These are phyloP conservation scores for Poecilobothrus nobilitatus DNA, from an alignment of 2,888 invertebrate genomes.

Conservation along the genomic window DNA sequence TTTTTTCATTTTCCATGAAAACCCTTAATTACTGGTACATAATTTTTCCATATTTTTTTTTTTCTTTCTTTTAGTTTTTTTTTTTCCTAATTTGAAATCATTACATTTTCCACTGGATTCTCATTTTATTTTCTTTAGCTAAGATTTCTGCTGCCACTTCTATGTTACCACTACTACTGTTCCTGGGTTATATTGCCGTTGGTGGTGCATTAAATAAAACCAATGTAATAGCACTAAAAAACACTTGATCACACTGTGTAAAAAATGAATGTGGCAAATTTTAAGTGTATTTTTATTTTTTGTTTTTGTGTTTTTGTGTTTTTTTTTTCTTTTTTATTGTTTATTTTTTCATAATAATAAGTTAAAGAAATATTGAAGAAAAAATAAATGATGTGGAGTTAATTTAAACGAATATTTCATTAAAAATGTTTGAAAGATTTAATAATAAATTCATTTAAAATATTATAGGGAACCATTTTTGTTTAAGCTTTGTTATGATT, in stretches of 20 bases:
- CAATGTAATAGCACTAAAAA: not conserved
- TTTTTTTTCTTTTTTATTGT: too few species aligned
- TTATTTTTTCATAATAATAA: too few species aligned
- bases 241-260: not conserved
- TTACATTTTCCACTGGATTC: not conserved
- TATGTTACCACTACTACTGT: not conserved
- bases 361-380: too few species aligned
- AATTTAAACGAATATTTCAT: too few species aligned
- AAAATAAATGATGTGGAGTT: too few species aligned
- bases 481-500: too few species aligned
- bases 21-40: slow-evolving; percentile 6
- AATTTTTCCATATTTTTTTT: not conserved
- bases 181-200: not conserved
- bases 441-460: too few species aligned
- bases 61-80: not conserved
- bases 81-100: slow-evolving; percentile 1
- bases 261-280: too few species aligned
- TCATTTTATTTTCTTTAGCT: not conserved
- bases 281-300: too few species aligned
- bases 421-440: too few species aligned
- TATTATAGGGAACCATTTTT: too few species aligned
- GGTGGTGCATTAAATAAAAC: not conserved
- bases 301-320: too few species aligned
- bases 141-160: not conserved
- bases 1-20: not conserved